Percentiles rank a stretch among this genome's conserved stretches.
These are phyloP conservation scores for Micrasema minimum DNA, from an alignment of 1,140 invertebrate species.

Conservation along the genomic window DNA sequence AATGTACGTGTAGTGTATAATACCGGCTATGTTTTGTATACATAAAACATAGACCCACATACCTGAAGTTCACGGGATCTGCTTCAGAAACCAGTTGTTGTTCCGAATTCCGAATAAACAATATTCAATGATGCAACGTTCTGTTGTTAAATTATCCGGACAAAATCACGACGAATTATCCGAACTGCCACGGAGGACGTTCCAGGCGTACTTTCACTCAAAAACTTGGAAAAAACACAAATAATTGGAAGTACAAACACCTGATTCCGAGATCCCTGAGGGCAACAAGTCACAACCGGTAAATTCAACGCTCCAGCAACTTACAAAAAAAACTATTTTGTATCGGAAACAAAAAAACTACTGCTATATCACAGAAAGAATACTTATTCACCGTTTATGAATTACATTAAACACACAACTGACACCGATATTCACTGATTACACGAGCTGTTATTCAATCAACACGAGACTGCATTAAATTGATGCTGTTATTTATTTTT, in stretches of 20 bases:
- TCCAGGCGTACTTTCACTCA: conserved; percentile 12
- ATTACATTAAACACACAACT: conserved; percentile 34
- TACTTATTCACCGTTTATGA: conserved; percentile 25
- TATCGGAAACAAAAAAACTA: conserved; percentile 36
- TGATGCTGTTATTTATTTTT: conserved; percentile 27
- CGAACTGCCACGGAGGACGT: neutral
- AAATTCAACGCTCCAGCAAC: conserved; percentile 18
- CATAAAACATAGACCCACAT: neutral
- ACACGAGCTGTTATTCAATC: conserved; percentile 25
- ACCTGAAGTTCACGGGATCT: conserved; percentile 8
- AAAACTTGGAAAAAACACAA: conserved; percentile 23
- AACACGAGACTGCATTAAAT: conserved; percentile 24
- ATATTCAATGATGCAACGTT: conserved; percentile 23
- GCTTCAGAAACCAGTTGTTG: conserved; percentile 11
- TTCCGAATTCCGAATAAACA: neutral
- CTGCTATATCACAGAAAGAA: conserved; percentile 29
- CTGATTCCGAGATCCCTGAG: conserved; percentile 10
- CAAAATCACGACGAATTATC: neutral
- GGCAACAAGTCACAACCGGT: conserved; percentile 39
- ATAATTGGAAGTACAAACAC: conserved; percentile 18
- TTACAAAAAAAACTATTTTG: conserved; percentile 31
- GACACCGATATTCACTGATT: conserved; percentile 37
- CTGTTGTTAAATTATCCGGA: conserved; percentile 10
- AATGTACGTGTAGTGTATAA: neutral
- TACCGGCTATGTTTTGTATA: neutral